A percentile compares a stretch with the other conserved stretches of the same genome.
Conservation (phyloP, 1,140 invertebrate species). For the Drosophila seguyi region DNA sequence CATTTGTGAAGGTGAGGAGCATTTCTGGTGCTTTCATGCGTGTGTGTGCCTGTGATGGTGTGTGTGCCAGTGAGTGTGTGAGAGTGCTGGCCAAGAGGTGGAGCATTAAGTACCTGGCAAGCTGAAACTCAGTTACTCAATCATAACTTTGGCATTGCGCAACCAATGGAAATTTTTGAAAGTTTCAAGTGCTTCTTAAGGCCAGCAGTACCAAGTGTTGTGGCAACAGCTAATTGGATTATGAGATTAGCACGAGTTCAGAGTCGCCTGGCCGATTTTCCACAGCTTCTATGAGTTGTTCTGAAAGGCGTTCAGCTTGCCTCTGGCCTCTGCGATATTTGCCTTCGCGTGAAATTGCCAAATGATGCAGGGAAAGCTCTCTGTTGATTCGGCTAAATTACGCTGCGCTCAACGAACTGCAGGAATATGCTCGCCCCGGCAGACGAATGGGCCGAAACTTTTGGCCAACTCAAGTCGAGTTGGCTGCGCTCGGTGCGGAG, state of each 20-base stretch:
- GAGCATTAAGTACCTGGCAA: slow-evolving; percentile 57
- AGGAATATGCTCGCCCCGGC: slow-evolving; percentile 30
- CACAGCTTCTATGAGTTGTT: neutral
- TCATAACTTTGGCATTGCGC: slow-evolving; percentile 26
- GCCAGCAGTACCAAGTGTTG: slow-evolving; percentile 7
- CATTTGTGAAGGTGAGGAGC: slow-evolving; percentile 23
- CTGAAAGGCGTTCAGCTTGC: neutral
- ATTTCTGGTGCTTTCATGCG: slow-evolving; percentile 34
- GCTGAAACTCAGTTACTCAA: slow-evolving; percentile 18
- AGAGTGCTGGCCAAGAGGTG: slow-evolving; percentile 57
- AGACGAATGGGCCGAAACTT: slow-evolving; percentile 55
- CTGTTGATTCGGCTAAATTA: slow-evolving; percentile 66
- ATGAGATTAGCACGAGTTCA: slow-evolving; percentile 61
- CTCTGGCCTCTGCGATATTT: slow-evolving; percentile 8
- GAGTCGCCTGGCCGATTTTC: slow-evolving; percentile 7
- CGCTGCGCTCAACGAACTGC: slow-evolving; percentile 67
- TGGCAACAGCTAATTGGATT: slow-evolving; percentile 67
- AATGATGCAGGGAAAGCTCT: slow-evolving; percentile 69
- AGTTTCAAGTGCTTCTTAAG: slow-evolving; percentile 11
- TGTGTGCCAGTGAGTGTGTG: slow-evolving; percentile 12
- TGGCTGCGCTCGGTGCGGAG: slow-evolving; percentile 17
- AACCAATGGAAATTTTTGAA: slow-evolving; percentile 28
- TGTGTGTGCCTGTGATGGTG: slow-evolving; percentile 19
- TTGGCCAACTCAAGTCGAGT: slow-evolving; percentile 28
- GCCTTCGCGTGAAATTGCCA: slow-evolving; percentile 56